Conservation (phyloP, 2,888 invertebrate species). For the Napeogenes sylphis region DNA sequence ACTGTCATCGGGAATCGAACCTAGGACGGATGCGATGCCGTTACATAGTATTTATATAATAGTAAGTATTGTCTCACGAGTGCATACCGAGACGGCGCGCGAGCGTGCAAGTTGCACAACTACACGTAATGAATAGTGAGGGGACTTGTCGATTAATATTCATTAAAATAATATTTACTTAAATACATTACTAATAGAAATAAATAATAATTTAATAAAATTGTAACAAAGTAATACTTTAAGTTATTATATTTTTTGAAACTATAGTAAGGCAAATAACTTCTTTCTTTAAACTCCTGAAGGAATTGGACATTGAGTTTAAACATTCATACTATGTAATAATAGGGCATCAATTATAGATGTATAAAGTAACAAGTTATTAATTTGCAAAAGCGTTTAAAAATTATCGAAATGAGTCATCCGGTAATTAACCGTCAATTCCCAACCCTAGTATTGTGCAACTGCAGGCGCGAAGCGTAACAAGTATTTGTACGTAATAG, state of each 20-base stretch:
- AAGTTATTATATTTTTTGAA: too few relatives aligned
- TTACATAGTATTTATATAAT: background rate
- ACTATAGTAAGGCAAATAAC: too few relatives aligned
- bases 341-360: too few relatives aligned
- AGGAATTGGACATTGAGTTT: too few relatives aligned
- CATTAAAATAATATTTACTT: background rate
- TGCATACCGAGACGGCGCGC: constrained; percentile 45
- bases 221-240: too few relatives aligned
- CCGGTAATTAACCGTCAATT: constrained; percentile 27
- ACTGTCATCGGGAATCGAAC: background rate
- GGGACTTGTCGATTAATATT: constrained; percentile 19
- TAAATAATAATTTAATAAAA: too few relatives aligned
- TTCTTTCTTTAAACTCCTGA: too few relatives aligned
- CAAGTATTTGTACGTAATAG: constrained; percentile 37
- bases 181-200: too few relatives aligned
- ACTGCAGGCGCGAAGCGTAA: constrained; percentile 53
- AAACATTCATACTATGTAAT: too few relatives aligned
- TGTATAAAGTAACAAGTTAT: background rate
- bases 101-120: constrained; percentile 54
- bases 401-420: too few relatives aligned
- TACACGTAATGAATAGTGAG: constrained; percentile 50
- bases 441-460: constrained; percentile 56
- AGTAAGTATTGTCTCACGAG: constrained; percentile 1
- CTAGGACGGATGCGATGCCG: background rate
- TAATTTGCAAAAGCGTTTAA: background rate